Percentiles rank a stretch among this genome's conserved stretches.
Evolutionary conservation across 2,113 vertebrate species (phyloP).

Genomic region (Nannobrachium achirus): DNA sequence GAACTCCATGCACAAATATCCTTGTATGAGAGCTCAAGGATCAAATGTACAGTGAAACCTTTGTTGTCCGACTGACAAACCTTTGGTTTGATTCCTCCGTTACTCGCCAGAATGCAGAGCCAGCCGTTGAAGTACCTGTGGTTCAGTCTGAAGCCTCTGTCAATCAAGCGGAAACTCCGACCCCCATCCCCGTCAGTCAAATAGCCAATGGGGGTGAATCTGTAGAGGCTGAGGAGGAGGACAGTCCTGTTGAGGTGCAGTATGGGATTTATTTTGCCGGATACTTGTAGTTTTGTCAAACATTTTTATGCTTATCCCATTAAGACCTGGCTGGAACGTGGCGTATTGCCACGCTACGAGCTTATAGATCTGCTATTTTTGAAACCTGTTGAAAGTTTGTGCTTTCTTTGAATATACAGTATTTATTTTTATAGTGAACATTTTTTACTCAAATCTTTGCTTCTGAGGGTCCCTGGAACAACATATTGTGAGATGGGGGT

Average conservation of each 20-base stretch:
- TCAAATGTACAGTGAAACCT: background rate
- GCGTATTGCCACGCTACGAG: too few relatives aligned
- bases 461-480: too few relatives aligned
- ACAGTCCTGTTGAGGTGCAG: conserved; percentile 27
- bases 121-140: background rate
- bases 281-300: too few relatives aligned
- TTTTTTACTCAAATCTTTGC: too few relatives aligned
- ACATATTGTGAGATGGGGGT: too few relatives aligned
- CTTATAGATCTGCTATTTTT: too few relatives aligned
- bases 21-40: too few relatives aligned
- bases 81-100: background rate
- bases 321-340: too few relatives aligned
- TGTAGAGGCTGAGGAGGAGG: conserved; percentile 23
- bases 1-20: too few relatives aligned
- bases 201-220: background rate
- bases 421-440: too few relatives aligned
- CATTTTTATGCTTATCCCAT: background rate
- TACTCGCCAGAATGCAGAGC: conserved; percentile 34
- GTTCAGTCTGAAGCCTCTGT: background rate
- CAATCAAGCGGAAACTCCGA: background rate
- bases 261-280: background rate
- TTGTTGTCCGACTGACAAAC: background rate
- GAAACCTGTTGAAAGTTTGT: too few relatives aligned
- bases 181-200: background rate
- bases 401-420: too few relatives aligned